A percentile compares a stretch with the other conserved stretches of the same genome.
phyloP scores from a whole-genome alignment of 2,888 invertebrate species.

The Theretra japonica region DNA sequence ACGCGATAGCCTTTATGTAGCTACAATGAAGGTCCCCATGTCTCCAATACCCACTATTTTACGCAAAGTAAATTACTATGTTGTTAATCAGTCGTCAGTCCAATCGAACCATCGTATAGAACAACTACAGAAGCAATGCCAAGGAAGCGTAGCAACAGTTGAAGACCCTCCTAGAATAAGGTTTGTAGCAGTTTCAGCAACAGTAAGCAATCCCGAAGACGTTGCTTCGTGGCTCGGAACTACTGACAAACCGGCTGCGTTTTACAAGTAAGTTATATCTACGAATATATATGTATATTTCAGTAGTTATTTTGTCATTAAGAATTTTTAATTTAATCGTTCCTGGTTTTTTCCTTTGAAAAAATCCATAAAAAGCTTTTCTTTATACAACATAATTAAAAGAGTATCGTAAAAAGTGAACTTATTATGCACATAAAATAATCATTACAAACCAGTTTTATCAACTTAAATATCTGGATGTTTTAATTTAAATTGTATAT shows the following conservation, averaged over 20 bases:
- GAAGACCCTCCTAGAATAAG: constrained; percentile 70
- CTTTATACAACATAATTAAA: not conserved
- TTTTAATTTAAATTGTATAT: no score
- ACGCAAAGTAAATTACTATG: not conserved
- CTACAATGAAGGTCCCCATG: no score
- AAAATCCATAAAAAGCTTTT: not conserved
- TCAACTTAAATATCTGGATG: not conserved
- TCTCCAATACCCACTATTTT: no score
- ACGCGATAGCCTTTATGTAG: not conserved
- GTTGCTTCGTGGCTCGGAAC: constrained; percentile 89
- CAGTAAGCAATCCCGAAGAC: constrained; percentile 91
- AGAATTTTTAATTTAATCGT: not conserved
- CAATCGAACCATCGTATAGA: constrained; percentile 73
- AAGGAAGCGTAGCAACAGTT: constrained; percentile 42
- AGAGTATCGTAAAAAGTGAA: not conserved
- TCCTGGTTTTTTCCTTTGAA: not conserved
- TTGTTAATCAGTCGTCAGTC: constrained; percentile 60
- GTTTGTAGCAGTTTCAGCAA: constrained; percentile 92
- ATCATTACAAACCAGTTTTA: not conserved
- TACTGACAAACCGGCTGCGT: constrained; percentile 73
- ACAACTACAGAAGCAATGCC: constrained; percentile 61
- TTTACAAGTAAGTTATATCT: constrained; percentile 75
- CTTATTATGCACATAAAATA: not conserved
- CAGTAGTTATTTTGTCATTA: not conserved
- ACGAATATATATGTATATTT: not conserved